A percentile compares a stretch with the other conserved stretches of the same genome.
Conservation (phyloP, 2,113 vertebrate genomes). For the Electrona antarctica region DNA sequence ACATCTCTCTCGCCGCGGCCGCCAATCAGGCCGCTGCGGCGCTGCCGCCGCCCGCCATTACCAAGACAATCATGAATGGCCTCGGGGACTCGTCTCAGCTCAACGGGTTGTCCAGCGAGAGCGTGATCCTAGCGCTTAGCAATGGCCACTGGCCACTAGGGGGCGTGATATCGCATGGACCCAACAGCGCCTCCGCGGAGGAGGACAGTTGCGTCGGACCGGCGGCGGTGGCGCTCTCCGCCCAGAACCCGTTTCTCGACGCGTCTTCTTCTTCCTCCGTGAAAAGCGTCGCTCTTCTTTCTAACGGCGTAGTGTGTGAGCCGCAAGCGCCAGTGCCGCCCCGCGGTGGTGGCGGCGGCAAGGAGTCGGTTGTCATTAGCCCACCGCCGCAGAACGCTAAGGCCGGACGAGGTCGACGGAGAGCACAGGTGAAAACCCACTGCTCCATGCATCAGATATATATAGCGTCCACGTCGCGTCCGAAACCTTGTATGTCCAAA, state of each 20-base stretch:
- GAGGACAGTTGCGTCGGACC: conserved; percentile 71
- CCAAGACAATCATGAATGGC: conserved; percentile 67
- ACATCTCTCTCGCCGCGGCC: conserved; percentile 69
- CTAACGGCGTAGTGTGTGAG: conserved; percentile 74
- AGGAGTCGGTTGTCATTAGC: conserved; percentile 87
- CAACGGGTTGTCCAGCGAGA: conserved; percentile 85
- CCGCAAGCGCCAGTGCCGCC: conserved; percentile 54
- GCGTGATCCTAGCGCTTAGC: conserved; percentile 81
- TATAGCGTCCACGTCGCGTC: no score
- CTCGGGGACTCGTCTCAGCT: conserved; percentile 47
- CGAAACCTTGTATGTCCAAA: no score
- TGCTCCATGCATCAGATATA: not conserved
- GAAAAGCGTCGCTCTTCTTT: conserved; percentile 67
- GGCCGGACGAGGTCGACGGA: conserved; percentile 89
- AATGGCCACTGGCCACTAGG: conserved; percentile 81
- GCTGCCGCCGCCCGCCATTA: conserved; percentile 54
- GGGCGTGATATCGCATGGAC: conserved; percentile 66
- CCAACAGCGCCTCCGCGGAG: conserved; percentile 79
- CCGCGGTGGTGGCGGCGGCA: conserved; percentile 45
- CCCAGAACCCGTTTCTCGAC: conserved; percentile 82
- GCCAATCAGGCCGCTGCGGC: conserved; percentile 71
- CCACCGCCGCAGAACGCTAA: conserved; percentile 93
- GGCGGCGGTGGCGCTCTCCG: conserved; percentile 30
- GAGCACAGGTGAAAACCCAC: conserved; percentile 87
- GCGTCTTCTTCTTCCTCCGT: conserved; percentile 40